A percentile compares a stretch with the other conserved stretches of the same genome.
phyloP scores from a whole-genome alignment of 2,113 vertebrate species.

The Cyanoliseus patagonus region DNA sequence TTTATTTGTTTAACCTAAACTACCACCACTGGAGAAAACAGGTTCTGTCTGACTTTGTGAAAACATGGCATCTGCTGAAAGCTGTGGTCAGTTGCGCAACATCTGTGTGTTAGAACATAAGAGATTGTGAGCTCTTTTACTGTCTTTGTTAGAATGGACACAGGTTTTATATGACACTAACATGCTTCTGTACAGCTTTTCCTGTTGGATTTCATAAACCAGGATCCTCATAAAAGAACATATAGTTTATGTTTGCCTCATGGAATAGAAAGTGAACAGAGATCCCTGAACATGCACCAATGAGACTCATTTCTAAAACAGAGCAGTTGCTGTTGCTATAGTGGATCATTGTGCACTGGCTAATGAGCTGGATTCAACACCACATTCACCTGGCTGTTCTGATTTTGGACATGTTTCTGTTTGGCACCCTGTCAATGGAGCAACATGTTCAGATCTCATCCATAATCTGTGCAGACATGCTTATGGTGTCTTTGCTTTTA shows the following conservation, averaged over 20 bases:
- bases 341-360: not conserved
- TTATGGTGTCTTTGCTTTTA: conserved; percentile 25
- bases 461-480: not conserved
- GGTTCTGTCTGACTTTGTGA: not conserved
- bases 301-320: not conserved
- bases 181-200: not conserved
- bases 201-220: not conserved
- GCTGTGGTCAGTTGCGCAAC: not conserved
- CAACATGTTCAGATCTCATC: conserved; percentile 1
- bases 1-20: not conserved
- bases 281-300: not conserved
- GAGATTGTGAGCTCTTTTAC: not conserved
- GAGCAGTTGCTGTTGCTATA: not conserved
- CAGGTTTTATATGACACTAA: not conserved
- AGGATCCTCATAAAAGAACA: not conserved
- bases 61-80: not conserved
- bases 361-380: not conserved
- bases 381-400: not conserved
- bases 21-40: not conserved
- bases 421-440: conserved; percentile 8
- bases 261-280: not conserved
- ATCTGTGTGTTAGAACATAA: not conserved
- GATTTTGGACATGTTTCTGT: conserved; percentile 30
- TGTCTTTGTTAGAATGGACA: not conserved
- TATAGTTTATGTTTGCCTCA: not conserved